Base-by-base conservation (phyloP, 2,888 invertebrate species). In the Lithophane leautieri region DNA sequence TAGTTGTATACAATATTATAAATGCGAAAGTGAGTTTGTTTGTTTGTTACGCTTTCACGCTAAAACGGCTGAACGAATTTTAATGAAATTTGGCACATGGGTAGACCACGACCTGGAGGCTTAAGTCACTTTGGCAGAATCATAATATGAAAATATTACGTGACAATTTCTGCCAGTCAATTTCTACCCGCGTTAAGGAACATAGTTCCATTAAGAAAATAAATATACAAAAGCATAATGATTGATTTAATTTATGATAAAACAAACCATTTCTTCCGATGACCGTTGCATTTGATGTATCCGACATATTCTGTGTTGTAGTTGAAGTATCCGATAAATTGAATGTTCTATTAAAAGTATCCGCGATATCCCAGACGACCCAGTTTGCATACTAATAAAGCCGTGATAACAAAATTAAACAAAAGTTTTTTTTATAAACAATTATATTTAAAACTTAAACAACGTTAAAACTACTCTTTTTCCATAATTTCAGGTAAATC, bases 401-500 rank as follows among this genome's bases (percentile, higher is more conserved):
- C 2, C 9, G 12, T 9, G 25, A 16, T 34, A 9, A 25, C 22
- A 72, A 28, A 54, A 62, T 54, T 3, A 73, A 79, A 56, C 47
- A 16, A 60, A 12, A 16, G 4, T 2, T 22, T 52, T 22, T 52
- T 62, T 42, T 44, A 11, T 71, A 12, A 80, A 68, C 58, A 44
- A 44, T 40, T 78, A 52, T 82, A 83, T 56, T 77, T 83, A 28
- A 28, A 66, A 56, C 25, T 67, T 76, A 72, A 73, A 40, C 14
- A 70, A 40, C n/a, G 2, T 7, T 76, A 61, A 61, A 58, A 58
- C 52, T 86, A 85, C 65, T 93, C 92, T 65, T 93, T 92, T 66
- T 96, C 96, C 84, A 92, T 92, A 28, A 96, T 96, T 83, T 96
- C 96, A 0, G 96, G 96, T 11, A 96, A 76, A 89, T 97, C 96